Base-by-base conservation (phyloP, 1,140 invertebrate species). In the Zophobas morio region DNA sequence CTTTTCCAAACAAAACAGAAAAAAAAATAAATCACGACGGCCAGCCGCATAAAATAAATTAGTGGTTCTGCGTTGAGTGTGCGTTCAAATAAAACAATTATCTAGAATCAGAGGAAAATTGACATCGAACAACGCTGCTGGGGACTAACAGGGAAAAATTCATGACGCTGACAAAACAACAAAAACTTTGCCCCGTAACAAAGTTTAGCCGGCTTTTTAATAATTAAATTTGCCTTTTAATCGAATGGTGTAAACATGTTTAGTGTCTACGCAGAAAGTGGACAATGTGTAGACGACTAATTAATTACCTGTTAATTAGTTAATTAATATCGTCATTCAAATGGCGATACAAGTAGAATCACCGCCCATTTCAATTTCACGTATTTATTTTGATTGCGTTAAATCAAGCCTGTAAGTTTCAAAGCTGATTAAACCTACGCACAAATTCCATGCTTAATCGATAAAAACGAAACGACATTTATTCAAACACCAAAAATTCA, bases 81-180 rank as follows among this genome's bases (percentile, higher is more conserved):
- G 39, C 60, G 60, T 42, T 42, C 60, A 42, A 66, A 66, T 66
- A 66, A 66, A 66, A 66, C 60, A 66, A 66, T 66, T 66, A 66
- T 66, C 39, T 39, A 66, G 6, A 42, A 1, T 66, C 60, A 20
- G 60, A 46, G 36, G 5, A 42, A 66, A 2, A 66, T 66, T 66
- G 60, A 66, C 39, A 42, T 42, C 37, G 60, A 66, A 42, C 60
- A 42, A 42, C 33, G 35, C 36, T 32, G 20, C 49, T 6, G n/a
- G 49, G 49, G 49, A 8, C 42, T 8, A 36, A 60, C 3, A 33
- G 8, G 6, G 56, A 60, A 60, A 60, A 60, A 60, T 33, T 66
- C 49, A 51, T 42, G n/a, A 63, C 39, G 6, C 20, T 36, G 40
- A 40, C 39, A 66, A 66, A 6, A 6, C 49, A 51, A 51, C 20